A percentile compares a stretch with the other conserved stretches of the same genome.
phyloP scores from a whole-genome alignment of 1,140 invertebrate genomes.

The Helicorthomorpha holstii region DNA sequence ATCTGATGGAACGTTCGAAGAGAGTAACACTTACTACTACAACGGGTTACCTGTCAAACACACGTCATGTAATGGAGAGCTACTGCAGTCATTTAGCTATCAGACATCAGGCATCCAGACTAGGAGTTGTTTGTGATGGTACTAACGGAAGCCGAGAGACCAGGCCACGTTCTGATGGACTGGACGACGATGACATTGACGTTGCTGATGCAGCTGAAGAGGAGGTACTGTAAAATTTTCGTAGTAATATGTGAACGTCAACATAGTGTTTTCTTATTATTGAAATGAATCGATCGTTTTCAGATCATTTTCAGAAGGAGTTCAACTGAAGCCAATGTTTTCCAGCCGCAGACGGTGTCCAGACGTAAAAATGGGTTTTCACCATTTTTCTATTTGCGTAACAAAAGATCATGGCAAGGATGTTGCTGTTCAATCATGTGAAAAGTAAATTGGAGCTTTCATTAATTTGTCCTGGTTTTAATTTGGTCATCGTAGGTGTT shows the following conservation, averaged over 20 bases:
- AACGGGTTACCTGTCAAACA: neutral
- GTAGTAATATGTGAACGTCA: too few relatives aligned
- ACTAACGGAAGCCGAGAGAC: constrained; percentile 1
- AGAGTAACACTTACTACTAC: neutral
- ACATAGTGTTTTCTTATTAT: too few relatives aligned
- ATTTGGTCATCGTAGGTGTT: too few relatives aligned
- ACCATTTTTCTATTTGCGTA: neutral
- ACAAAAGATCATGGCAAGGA: neutral
- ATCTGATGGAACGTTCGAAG: constrained; percentile 4
- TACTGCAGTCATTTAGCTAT: neutral
- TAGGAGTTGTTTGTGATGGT: neutral
- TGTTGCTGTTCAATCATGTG: neutral
- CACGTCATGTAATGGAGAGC: neutral
- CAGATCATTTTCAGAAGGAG: neutral
- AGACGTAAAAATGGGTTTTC: neutral
- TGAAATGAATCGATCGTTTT: too few relatives aligned
- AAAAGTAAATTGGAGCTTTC: too few relatives aligned
- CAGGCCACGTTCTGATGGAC: neutral
- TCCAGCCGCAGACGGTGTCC: neutral
- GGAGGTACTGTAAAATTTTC: neutral
- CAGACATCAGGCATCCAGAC: neutral
- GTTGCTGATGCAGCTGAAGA: neutral
- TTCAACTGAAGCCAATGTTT: neutral
- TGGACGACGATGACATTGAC: neutral
- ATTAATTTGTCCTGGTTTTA: too few relatives aligned